Evolutionary conservation across 2,888 invertebrate genomes (phyloP), one percentile per base, ranked within the genome.

Genomic region (Eutolmus rufibarbis): DNA sequence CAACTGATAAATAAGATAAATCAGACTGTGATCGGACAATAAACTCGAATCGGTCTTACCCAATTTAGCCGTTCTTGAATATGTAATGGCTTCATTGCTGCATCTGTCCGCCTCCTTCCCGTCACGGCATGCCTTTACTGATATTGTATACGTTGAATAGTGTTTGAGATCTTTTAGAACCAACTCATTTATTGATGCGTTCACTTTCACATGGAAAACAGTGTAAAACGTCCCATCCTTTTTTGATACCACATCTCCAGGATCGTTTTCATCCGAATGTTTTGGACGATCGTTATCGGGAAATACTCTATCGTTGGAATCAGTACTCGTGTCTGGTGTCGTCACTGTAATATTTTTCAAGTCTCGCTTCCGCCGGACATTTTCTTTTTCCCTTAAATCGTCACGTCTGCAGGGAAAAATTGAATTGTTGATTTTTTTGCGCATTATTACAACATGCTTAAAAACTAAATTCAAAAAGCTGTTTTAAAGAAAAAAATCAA

Each of bases 61-160:
- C 74, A 90, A 90, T 74, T 92, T 91, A 76, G 91, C 88, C 5
- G 94, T 95, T 88, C 94, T 93, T 31, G 91, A 92, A 19, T 93
- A 93, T 51, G 92, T 91, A 88, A 93, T 92, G 74, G 92, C 92
- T 89, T 93, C 93, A 51, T 91, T 91, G 86, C 94, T 94, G 91
- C 96, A 96, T 16, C 79, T 31, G 37, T 86, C 86, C n/a, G 31
- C 56, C n/a, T 28, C 43, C 23, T 19, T 66, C 37, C 92, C 93
- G 89, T 94, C 94, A n/a, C 97, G 95, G 90, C 97, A 98, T 4
- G 97, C 97, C 92, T 94, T 94, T 81, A 98, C 95, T 89, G 94
- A 94, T 87, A 97, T 95, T 23, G 95, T 95, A 92, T 98, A 97
- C 90, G 94, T 94, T 0, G 96, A 95, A 92, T 95, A 97, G 93